Conservation (phyloP, 2,888 invertebrate species). For the Mythimna ferrago region DNA sequence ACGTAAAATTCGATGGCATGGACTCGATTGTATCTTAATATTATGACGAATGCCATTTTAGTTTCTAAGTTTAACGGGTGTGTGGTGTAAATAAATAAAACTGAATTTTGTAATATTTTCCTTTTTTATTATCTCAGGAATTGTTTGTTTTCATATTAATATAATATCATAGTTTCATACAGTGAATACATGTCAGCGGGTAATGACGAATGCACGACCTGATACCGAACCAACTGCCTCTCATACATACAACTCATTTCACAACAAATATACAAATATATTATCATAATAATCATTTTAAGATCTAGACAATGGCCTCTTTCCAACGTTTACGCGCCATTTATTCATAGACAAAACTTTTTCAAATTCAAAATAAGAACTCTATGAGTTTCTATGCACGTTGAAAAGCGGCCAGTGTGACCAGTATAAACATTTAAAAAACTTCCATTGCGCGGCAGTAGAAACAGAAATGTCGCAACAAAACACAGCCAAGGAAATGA, state of each 20-base stretch:
- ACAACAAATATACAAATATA: slow-evolving; percentile 54
- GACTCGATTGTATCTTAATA: background rate
- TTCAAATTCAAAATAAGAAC: slow-evolving; percentile 36
- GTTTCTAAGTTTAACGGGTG: background rate
- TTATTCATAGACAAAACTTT: slow-evolving; percentile 35
- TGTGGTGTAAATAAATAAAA: slow-evolving; percentile 75
- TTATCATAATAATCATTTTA: slow-evolving; percentile 30
- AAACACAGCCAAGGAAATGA: slow-evolving; percentile 74
- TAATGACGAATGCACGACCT: slow-evolving; percentile 84
- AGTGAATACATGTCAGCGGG: slow-evolving; percentile 86
- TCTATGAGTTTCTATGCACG: slow-evolving; percentile 18
- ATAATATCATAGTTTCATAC: slow-evolving; percentile 88
- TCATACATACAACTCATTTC: slow-evolving; percentile 56
- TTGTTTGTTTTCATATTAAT: slow-evolving; percentile 87
- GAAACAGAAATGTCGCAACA: slow-evolving; percentile 70
- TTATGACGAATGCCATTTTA: background rate
- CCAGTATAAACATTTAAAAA: slow-evolving; percentile 62
- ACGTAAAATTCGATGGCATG: background rate
- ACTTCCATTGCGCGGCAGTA: slow-evolving; percentile 64
- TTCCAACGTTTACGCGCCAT: slow-evolving; percentile 38
- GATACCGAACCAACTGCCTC: slow-evolving; percentile 70
- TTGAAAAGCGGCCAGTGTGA: slow-evolving; percentile 66
- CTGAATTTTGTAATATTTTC: slow-evolving; percentile 80
- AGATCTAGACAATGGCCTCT: slow-evolving; percentile 35
- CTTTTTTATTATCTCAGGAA: slow-evolving; percentile 88